Conservation (phyloP, 2,113 vertebrate genomes). For the Percina caprodes region DNA sequence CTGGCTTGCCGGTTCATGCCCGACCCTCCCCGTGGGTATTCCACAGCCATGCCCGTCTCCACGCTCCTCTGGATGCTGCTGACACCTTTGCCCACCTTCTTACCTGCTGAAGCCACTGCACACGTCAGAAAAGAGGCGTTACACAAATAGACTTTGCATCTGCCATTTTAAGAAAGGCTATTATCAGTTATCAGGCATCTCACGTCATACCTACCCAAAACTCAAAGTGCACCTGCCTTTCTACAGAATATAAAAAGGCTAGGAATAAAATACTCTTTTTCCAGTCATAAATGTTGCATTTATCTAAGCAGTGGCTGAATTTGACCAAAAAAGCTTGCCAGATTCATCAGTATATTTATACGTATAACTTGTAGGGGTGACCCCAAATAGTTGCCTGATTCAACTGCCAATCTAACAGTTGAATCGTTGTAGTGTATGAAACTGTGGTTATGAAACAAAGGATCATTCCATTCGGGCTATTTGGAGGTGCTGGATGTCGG, state of each 20-base stretch:
- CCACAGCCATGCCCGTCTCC: conserved; percentile 97
- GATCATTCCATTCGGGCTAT: too few relatives aligned
- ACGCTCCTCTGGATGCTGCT: conserved; percentile 95
- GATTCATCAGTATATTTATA: too few relatives aligned
- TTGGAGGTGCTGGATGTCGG: too few relatives aligned
- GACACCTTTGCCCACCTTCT: conserved; percentile 88
- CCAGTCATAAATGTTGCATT: not conserved
- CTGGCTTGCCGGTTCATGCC: conserved; percentile 96
- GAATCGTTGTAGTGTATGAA: too few relatives aligned
- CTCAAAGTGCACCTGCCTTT: not conserved
- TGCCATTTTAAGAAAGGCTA: not conserved
- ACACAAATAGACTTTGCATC: not conserved
- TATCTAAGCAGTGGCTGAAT: not conserved
- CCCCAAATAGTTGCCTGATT: too few relatives aligned
- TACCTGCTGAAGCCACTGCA: conserved; percentile 89
- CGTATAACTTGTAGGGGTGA: too few relatives aligned
- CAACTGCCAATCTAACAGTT: too few relatives aligned
- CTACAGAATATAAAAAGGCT: not conserved
- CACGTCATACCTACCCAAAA: conserved; percentile 8
- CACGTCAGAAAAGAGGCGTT: not conserved
- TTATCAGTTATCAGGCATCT: conserved; percentile 50
- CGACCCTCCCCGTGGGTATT: conserved; percentile 88
- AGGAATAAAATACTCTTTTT: not conserved
- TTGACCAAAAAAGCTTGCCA: too few relatives aligned
- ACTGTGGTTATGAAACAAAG: too few relatives aligned